Base-by-base conservation (phyloP, 1,140 invertebrate genomes). In the Hylyphantes graminicola region DNA sequence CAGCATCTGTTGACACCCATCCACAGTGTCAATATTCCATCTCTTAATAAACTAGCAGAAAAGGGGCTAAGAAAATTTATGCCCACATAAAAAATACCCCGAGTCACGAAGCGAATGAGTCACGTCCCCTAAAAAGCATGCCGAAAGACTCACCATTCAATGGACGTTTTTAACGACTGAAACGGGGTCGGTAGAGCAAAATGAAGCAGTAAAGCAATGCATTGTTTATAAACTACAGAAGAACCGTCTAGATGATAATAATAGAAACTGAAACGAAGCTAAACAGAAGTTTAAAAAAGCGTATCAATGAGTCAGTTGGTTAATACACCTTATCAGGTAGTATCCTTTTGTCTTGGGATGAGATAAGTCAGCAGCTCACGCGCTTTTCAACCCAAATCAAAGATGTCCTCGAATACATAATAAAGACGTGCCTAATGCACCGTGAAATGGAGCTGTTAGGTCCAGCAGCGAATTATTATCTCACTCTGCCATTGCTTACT, bases 351-450 rank as follows among this genome's bases (percentile, higher is more conserved):
- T 51, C 54, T 15, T n/a, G 50, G n/a, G 17, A 51, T 70, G 48
- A 35, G 35, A 35, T 35, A 35, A 35, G 35, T 17, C 67, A 53
- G 21, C 67, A 19, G 50, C 48, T n/a, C 68, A 74, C 54, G 13
- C 17, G 63, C 53, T 35, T 13, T 13, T 11, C 57, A 74, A 48
- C 72, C 51, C 19, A 74, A 74, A 74, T 74, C 72, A 76, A 63
- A 61, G 74, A 61, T 50, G 48, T 63, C 35, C 15, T 59, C n/a
- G 9, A 59, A 64, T 64, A 76, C 74, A 76, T 76, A 63, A n/a
- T 76, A 76, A 76, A 63, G 74, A 64, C n/a, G 57, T 64, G 74
- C 51, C 74, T 76, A 76, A 76, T 76, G 59, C 51, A 55, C 74
- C 74, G 53, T 64, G 74, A 76, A 76, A 76, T 76, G 21, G 74